phyloP scores from a whole-genome alignment of 2,113 vertebrate species.

The Seriola quinqueradiata region DNA sequence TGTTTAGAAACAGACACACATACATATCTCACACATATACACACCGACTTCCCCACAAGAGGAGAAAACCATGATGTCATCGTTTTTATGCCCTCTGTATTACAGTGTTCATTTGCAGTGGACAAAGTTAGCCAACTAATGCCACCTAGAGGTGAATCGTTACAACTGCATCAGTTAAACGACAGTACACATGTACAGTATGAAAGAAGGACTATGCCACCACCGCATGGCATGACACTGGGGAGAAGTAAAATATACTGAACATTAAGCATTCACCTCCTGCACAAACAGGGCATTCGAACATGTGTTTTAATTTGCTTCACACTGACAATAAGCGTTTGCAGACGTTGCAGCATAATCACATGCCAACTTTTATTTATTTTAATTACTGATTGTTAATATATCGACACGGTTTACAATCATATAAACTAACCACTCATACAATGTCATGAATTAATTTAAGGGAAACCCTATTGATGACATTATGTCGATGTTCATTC shows the following conservation, averaged over 20 bases:
- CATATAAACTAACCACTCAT: background rate
- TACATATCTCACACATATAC: slow-evolving; percentile 46
- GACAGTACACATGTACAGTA: slow-evolving; percentile 23
- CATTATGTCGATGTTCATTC: background rate
- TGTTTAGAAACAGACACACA: slow-evolving; percentile 54
- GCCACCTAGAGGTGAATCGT: slow-evolving; percentile 71
- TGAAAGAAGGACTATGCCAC: slow-evolving; percentile 36
- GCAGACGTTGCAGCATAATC: background rate
- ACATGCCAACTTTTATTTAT: background rate
- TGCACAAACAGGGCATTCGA: no score
- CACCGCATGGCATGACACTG: background rate
- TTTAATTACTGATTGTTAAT: background rate
- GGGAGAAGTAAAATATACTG: background rate
- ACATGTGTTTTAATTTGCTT: background rate
- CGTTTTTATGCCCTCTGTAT: slow-evolving; percentile 74
- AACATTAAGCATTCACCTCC: background rate
- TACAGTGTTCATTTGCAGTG: slow-evolving; percentile 53
- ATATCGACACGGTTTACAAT: background rate
- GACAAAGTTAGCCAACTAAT: slow-evolving; percentile 65
- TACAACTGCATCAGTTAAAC: slow-evolving; percentile 39
- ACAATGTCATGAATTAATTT: background rate
- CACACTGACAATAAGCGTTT: background rate
- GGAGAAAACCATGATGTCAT: slow-evolving; percentile 82
- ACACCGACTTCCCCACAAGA: slow-evolving; percentile 70
- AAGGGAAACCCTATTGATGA: background rate